These are phyloP conservation scores for Stercorarius parasiticus DNA, from an alignment of 2,113 vertebrate species.

Conservation along the genomic window DNA sequence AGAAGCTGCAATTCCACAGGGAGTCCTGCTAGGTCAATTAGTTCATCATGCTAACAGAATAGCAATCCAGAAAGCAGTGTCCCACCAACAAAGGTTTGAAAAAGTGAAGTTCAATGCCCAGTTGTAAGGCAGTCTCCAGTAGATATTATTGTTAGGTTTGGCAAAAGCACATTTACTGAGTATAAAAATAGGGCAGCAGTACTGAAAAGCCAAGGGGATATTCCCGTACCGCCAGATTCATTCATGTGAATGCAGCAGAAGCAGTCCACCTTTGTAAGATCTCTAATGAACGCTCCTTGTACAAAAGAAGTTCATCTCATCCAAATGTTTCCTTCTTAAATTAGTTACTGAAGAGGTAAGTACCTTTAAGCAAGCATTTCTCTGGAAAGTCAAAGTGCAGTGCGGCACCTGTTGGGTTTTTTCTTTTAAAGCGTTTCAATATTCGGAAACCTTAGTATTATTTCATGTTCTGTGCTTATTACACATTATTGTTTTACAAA, in stretches of 20 bases:
- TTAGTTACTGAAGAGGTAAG: constrained; percentile 22
- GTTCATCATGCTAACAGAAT: constrained; percentile 70
- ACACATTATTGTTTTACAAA: not conserved
- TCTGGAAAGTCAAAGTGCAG: not conserved
- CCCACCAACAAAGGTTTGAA: constrained; percentile 37
- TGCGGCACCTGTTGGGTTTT: not conserved
- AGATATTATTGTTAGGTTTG: constrained; percentile 32
- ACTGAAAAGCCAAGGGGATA: not conserved
- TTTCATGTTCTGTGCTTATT: not conserved
- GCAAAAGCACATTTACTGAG: not conserved
- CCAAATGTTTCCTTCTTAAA: constrained; percentile 5
- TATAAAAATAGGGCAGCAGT: not conserved
- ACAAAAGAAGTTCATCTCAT: constrained; percentile 36
- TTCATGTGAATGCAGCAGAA: constrained; percentile 18
- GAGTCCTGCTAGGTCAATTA: constrained; percentile 75
- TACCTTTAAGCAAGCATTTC: constrained; percentile 18
- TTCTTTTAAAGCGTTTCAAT: not conserved
- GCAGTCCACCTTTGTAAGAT: constrained; percentile 1
- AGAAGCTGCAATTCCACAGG: constrained; percentile 68
- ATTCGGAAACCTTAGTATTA: not conserved
- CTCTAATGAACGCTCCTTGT: not conserved
- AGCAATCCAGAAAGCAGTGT: constrained; percentile 58
- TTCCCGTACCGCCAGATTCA: not conserved
- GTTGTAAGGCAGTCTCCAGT: constrained; percentile 1
- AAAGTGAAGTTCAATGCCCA: constrained; percentile 39